Base-by-base conservation (phyloP, 2,888 invertebrate species). In the Polia nebulosa region DNA sequence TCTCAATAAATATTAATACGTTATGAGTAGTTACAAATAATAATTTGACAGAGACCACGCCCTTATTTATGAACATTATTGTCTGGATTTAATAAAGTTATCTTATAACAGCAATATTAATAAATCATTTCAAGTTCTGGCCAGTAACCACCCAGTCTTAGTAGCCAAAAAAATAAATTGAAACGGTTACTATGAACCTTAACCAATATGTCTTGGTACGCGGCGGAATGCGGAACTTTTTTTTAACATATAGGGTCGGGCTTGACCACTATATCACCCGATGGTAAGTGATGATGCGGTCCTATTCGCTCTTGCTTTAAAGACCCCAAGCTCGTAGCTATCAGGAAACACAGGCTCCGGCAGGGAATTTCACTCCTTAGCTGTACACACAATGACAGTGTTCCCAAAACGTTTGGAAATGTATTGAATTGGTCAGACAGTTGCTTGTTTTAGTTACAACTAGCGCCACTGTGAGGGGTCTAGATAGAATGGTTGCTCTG, bases 51-150 rank as follows among this genome's bases (percentile, higher is more conserved):
- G 68, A 27, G 25, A 36, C 45, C 61, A 69, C 81, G 64, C 81
- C 80, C 25, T 25, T 69, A 44, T 58, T 41, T 60, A 75, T 57
- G 44, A 49, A 22, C 41, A 44, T 67, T 63, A 45, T 63, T 61
- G 39, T 51, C 25, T 56, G 22, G 13, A 49, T 59, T 78, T 62
- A 59, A 74, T 79, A 62, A 66, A 56, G 44, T 49, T 52, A 57
- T 52, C 79, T 66, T 49, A 74, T 47, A 55, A 66, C 45, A 25
- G 39, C 41, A 63, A 61, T 75, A 57, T 25, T 29, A 75, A 75
- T 75, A 75, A 80, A 80, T 80, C 52, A 61, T 52, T 29, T 15
- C 22, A 34, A 52, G 44, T 58, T 39, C 29, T 53, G 63, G 11
- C 13, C 27, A 51, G 51, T 25, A 15, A 27, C 5, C 9, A 9